These are phyloP conservation scores for Orchesella cincta DNA, from an alignment of 1,140 invertebrate species.

Conservation along the genomic window DNA sequence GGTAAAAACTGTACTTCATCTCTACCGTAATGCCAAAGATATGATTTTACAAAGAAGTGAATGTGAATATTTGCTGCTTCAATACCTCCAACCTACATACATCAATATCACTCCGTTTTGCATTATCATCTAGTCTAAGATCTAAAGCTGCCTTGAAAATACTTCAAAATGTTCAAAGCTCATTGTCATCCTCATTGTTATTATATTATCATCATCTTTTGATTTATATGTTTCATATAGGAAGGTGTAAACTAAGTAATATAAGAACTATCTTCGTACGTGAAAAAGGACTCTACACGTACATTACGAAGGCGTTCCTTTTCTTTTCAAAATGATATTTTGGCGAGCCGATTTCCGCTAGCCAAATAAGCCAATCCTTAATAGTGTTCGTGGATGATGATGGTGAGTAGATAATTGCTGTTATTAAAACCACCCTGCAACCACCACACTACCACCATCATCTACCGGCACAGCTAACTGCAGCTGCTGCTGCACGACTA, in stretches of 20 bases:
- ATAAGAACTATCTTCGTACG: neutral
- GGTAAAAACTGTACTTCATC: no score
- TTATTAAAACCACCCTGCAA: neutral
- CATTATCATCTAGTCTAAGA: neutral
- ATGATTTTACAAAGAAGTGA: no score
- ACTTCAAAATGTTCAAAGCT: neutral
- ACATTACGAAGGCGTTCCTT: neutral
- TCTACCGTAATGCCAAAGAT: no score
- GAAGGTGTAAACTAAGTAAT: no score
- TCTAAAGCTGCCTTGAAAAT: neutral
- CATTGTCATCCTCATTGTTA: neutral
- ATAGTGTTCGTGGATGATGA: neutral
- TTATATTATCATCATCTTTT: neutral
- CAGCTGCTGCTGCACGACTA: no score
- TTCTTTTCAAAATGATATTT: neutral
- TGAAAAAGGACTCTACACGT: no score
- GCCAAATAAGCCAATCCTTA: neutral
- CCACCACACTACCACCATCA: no score
- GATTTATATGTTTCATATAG: no score
- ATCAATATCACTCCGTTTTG: no score
- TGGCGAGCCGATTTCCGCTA: constrained; percentile 1
- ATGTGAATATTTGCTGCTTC: no score
- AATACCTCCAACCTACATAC: neutral
- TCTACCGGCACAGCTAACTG: no score
- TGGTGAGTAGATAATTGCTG: neutral